Conservation (phyloP, 2,888 invertebrate genomes). For the Argyresthia goedartella region DNA sequence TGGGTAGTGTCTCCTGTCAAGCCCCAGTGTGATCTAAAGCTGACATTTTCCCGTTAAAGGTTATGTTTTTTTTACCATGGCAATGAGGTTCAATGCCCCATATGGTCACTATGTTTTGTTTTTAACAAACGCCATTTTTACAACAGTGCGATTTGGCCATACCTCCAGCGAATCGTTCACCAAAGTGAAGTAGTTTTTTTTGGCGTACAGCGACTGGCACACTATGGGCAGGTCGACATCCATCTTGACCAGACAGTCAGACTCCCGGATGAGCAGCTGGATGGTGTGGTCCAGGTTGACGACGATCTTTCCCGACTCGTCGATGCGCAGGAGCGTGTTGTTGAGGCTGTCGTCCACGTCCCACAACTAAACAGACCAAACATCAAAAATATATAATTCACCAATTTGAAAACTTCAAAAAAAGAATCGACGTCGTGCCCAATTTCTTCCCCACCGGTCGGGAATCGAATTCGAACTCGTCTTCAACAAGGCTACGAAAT, state of each 20-base stretch:
- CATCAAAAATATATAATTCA: background rate
- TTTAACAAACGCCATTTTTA: too few species aligned
- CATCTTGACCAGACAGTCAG: slow-evolving; percentile 88
- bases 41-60: too few species aligned
- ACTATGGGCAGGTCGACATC: slow-evolving; percentile 85
- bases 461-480: too few species aligned
- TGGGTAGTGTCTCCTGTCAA: too few species aligned
- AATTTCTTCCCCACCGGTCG: too few species aligned
- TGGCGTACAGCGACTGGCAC: slow-evolving; percentile 82
- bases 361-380: slow-evolving; percentile 58
- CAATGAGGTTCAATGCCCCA: too few species aligned
- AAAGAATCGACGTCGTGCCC: too few species aligned
- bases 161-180: slow-evolving; percentile 85
- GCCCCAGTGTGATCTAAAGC: too few species aligned
- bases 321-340: slow-evolving; percentile 73
- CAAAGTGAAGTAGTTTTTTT: slow-evolving; percentile 81
- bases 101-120: too few species aligned
- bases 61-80: too few species aligned
- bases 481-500: too few species aligned
- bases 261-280: slow-evolving; percentile 82
- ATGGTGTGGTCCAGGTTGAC: slow-evolving; percentile 86
- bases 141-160: slow-evolving; percentile 6
- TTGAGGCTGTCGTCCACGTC: slow-evolving; percentile 75
- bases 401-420: background rate
- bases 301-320: slow-evolving; percentile 75